Evolutionary conservation across 2,113 vertebrate genomes (phyloP), one percentile per base, ranked within the genome.

Genomic region (Steatornis caripensis): DNA sequence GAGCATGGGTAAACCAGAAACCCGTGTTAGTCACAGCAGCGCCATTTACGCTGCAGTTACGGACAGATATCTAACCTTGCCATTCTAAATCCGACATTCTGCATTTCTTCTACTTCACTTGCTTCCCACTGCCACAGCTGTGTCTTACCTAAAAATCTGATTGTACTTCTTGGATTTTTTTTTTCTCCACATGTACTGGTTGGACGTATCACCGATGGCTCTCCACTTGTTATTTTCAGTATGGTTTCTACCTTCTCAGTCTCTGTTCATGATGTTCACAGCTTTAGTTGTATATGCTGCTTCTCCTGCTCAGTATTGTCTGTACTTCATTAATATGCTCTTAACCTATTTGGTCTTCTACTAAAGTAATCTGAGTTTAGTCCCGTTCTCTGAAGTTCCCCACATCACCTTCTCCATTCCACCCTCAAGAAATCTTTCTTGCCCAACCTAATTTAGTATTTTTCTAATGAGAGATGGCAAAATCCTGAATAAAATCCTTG

Each of bases 31-130:
- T 70, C 37, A 72, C 57, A 93, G 43, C 49, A 89, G 57, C 29
- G 18, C 15, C 32, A 41, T 57, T 68, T 75, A 84, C 61, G 57
- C 64, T 30, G 57, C 39, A 76, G n/a, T 91, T 87, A 72, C 14
- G 30, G 54, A 84, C 29, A 64, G 43, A 68, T 34, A 89, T 4
- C 65, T 89, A 91, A 91, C 84, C 91, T 89, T 95, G 91, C 93
- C 66, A 89, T 82, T 60, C 81, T n/a, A 34, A 71, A 84, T 64
- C 53, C 2, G 1, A 71, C 91, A 60, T 48, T 84, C 80, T 64
- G 45, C 43, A 60, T 94, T 91, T 70, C 84, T 90, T 90, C 72
- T 78, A 66, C 72, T 90, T 83, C 90, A 86, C 79, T 90, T 72
- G 58, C 60, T 87, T 84, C 48, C 86, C 68, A 65, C 55, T 71